Conservation (phyloP, 2,888 invertebrate genomes). For the Chrysopilus asiliformis region DNA sequence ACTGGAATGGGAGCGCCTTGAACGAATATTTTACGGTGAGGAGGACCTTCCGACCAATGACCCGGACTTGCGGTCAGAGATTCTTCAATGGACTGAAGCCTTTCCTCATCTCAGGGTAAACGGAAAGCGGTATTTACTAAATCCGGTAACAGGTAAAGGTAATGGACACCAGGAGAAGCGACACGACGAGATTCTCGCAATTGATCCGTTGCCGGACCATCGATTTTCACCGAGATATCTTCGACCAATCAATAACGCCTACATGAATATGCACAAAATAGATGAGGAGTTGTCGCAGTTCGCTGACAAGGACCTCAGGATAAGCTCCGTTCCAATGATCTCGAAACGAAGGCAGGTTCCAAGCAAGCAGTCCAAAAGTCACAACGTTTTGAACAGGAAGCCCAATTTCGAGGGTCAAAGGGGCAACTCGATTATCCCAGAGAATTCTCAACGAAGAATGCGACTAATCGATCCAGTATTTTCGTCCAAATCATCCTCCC, state of each 20-base stretch:
- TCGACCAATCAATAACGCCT: neutral
- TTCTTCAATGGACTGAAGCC: conserved; percentile 31
- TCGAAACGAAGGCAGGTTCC: conserved; percentile 2
- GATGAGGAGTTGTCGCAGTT: conserved; percentile 2
- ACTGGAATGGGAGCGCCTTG: conserved; percentile 33
- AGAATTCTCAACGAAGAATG: too few relatives aligned
- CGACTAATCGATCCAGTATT: neutral
- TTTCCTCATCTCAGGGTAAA: conserved; percentile 22
- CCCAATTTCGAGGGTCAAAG: too few relatives aligned
- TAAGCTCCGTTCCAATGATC: conserved; percentile 12
- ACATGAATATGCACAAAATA: conserved; percentile 5
- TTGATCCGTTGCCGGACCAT: conserved; percentile 4
- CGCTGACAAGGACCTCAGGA: conserved; percentile 12
- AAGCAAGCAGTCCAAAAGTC: neutral
- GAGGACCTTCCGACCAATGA: conserved; percentile 21
- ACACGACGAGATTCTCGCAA: conserved; percentile 10
- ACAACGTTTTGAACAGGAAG: too few relatives aligned
- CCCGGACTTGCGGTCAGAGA: conserved; percentile 28
- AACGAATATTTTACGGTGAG: conserved; percentile 29
- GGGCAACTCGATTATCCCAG: neutral
- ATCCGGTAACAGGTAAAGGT: neutral
- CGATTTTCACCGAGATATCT: neutral
- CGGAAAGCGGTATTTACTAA: conserved; percentile 4
- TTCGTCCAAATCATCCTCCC: conserved; percentile 1
- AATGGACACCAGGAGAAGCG: too few relatives aligned